Evolutionary conservation across 2,888 invertebrate species (phyloP).

Genomic region (Melangyna quadrimaculata): DNA sequence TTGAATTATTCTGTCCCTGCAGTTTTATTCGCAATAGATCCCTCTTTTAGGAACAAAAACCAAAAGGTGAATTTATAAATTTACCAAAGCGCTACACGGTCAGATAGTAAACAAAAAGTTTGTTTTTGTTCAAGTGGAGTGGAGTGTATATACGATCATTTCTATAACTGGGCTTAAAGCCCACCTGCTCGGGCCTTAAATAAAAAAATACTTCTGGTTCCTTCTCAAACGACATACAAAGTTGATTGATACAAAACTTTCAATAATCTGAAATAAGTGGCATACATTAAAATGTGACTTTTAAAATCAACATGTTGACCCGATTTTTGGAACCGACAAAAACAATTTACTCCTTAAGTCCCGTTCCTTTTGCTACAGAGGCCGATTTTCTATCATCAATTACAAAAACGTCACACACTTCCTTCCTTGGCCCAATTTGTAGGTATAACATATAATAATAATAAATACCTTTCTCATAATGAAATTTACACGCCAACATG

Average conservation of each 20-base stretch:
- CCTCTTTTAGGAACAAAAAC: too few species aligned
- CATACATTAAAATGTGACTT: constrained; percentile 17
- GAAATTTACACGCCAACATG: constrained; percentile 42
- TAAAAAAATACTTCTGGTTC: not conserved
- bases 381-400: not conserved
- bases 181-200: too few species aligned
- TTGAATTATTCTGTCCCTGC: too few species aligned
- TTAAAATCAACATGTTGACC: constrained; percentile 52
- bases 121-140: too few species aligned
- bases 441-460: constrained; percentile 30
- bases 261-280: not conserved
- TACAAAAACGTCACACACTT: constrained; percentile 8
- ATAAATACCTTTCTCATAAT: constrained; percentile 41
- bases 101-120: too few species aligned
- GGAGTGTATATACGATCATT: too few species aligned
- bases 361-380: not conserved
- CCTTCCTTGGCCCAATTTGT: constrained; percentile 16
- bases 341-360: not conserved
- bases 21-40: too few species aligned
- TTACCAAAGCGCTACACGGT: too few species aligned
- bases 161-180: too few species aligned
- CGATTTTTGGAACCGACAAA: constrained; percentile 32
- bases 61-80: too few species aligned
- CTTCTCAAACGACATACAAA: not conserved
- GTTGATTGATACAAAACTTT: not conserved